phyloP scores from a whole-genome alignment of 2,113 vertebrate genomes.

The Onychostoma macrolepis region DNA sequence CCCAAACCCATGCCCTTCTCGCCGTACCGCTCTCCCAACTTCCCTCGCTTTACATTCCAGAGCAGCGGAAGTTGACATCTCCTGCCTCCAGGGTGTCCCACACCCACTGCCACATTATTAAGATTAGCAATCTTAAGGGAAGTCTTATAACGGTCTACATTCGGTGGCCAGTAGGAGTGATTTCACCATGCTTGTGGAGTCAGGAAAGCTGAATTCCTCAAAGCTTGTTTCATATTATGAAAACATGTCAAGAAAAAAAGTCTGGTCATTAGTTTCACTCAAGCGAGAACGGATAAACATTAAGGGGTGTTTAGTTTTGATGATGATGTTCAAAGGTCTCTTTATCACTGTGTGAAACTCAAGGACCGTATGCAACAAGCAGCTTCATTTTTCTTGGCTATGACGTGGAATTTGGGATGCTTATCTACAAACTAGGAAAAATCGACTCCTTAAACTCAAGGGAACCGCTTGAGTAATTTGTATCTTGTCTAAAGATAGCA shows the following conservation, averaged over 20 bases:
- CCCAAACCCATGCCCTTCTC: not conserved
- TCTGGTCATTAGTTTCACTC: slow-evolving; percentile 14
- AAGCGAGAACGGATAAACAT: not conserved
- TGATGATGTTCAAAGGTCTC: slow-evolving; percentile 19
- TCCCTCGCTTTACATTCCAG: slow-evolving; percentile 60
- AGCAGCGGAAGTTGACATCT: slow-evolving; percentile 63
- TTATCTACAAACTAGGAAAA: slow-evolving; percentile 25
- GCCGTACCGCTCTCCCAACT: not conserved
- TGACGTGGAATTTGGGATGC: slow-evolving; percentile 16
- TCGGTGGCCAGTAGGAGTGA: slow-evolving; percentile 7
- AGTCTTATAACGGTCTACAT: slow-evolving; percentile 64
- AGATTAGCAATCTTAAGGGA: slow-evolving; percentile 67
- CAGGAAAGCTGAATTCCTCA: not conserved
- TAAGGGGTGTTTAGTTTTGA: not conserved
- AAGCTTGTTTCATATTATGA: slow-evolving; percentile 15
- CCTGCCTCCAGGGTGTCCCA: slow-evolving; percentile 53
- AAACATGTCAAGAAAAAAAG: slow-evolving; percentile 2
- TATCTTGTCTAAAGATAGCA: slow-evolving; percentile 21
- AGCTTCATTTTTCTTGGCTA: slow-evolving; percentile 9
- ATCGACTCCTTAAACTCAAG: not conserved
- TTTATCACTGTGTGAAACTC: slow-evolving; percentile 25
- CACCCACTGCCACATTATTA: slow-evolving; percentile 64
- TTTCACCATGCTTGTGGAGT: not conserved
- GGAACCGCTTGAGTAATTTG: not conserved
- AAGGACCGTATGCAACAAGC: not conserved